These are phyloP conservation scores for Drosophila sechellia DNA, from an alignment of 1,140 invertebrate genomes.

Conservation along the genomic window DNA sequence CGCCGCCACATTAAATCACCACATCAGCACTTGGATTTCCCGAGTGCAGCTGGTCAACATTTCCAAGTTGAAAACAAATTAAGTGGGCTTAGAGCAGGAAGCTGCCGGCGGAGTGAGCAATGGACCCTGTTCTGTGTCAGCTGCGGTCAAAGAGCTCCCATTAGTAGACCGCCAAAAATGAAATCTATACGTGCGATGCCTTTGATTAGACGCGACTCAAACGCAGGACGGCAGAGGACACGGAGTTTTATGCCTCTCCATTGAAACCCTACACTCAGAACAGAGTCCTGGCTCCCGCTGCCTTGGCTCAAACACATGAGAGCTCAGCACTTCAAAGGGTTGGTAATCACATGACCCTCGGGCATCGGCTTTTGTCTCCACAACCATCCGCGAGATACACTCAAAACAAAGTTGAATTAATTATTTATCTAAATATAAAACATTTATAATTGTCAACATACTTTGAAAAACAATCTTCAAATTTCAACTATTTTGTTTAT, in stretches of 20 bases:
- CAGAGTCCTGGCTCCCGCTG: neutral
- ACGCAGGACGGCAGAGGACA: constrained; percentile 19
- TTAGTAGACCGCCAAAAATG: constrained; percentile 74
- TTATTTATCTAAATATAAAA: too few relatives aligned
- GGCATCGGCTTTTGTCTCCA: constrained; percentile 3
- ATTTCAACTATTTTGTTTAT: too few relatives aligned
- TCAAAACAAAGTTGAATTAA: neutral
- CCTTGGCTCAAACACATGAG: constrained; percentile 15
- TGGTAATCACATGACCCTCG: constrained; percentile 58
- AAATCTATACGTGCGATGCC: constrained; percentile 75
- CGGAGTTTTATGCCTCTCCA: neutral
- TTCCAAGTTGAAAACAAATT: constrained; percentile 65
- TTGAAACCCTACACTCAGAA: constrained; percentile 1
- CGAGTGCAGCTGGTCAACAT: constrained; percentile 50
- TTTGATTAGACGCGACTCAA: constrained; percentile 65
- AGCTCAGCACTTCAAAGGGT: constrained; percentile 62
- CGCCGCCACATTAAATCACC: constrained; percentile 57
- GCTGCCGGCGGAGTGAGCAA: neutral
- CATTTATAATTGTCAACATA: too few relatives aligned
- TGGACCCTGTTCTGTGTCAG: constrained; percentile 41
- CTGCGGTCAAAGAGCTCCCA: constrained; percentile 67
- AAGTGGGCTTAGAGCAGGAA: constrained; percentile 35
- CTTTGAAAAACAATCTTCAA: too few relatives aligned
- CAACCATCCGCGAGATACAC: neutral
- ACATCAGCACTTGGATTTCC: constrained; percentile 42